phyloP scores from a whole-genome alignment of 2,113 vertebrate species.

The Theristicus caerulescens region DNA sequence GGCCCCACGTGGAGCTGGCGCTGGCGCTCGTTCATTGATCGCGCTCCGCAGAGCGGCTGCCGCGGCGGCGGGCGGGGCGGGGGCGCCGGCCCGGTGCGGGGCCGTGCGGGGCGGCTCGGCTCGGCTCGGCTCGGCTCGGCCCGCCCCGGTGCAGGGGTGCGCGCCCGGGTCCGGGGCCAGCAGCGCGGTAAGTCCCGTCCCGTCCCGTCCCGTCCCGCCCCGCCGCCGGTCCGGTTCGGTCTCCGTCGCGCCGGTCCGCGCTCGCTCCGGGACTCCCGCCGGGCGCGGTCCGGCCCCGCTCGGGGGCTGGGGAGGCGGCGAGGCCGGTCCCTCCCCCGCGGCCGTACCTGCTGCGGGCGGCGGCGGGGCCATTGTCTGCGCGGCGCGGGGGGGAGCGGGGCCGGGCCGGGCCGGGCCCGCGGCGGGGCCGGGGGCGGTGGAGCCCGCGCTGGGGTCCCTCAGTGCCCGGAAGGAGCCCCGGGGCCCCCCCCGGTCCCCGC shows the following conservation, averaged over 20 bases:
- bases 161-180: neutral
- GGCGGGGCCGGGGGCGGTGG: neutral
- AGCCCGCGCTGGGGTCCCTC: neutral
- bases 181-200: neutral
- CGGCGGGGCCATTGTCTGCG: neutral
- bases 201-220: neutral
- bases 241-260: neutral
- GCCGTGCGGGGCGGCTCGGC: no score
- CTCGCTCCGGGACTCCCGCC: neutral
- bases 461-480: neutral
- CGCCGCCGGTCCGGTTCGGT: neutral
- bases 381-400: neutral
- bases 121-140: neutral
- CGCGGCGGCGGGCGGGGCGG: neutral
- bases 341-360: neutral
- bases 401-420: neutral
- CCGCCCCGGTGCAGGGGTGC: neutral
- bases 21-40: slow-evolving; percentile 66
- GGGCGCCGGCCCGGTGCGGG: neutral
- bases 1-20: slow-evolving; percentile 69
- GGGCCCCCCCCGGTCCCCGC: no score
- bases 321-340: neutral
- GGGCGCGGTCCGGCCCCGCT: no score
- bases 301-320: neutral
- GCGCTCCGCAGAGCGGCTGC: slow-evolving; percentile 29